These are phyloP conservation scores for Metalampra italica DNA, from an alignment of 2,888 invertebrate genomes.

Conservation along the genomic window DNA sequence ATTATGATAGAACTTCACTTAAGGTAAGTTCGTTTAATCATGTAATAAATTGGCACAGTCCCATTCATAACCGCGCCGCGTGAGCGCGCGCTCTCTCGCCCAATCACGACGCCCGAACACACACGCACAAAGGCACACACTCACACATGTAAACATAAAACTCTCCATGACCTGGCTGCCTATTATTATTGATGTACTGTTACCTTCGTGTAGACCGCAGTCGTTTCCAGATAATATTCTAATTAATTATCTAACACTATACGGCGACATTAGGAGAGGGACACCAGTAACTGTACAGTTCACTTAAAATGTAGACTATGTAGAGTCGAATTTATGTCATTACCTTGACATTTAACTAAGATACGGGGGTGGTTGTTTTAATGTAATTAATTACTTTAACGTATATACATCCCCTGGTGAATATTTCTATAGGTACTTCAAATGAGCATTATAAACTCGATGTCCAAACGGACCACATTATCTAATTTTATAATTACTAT, in stretches of 20 bases:
- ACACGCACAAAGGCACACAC: constrained; percentile 24
- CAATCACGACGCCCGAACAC: constrained; percentile 18
- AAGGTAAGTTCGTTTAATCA: too few relatives aligned
- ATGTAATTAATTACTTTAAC: constrained; percentile 31
- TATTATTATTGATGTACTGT: constrained; percentile 55
- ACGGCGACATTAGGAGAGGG: constrained; percentile 73
- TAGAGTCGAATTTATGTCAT: constrained; percentile 47
- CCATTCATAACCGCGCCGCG: constrained; percentile 52
- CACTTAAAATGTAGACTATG: constrained; percentile 54
- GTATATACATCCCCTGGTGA: constrained; percentile 64
- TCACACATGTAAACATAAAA: constrained; percentile 39
- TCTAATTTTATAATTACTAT: constrained; percentile 60
- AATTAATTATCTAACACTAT: constrained; percentile 60
- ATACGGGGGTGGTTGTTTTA: constrained; percentile 49
- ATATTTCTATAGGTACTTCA: constrained; percentile 49
- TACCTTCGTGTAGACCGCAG: constrained; percentile 56
- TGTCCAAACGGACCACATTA: constrained; percentile 56
- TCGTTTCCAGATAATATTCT: constrained; percentile 52
- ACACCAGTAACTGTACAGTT: constrained; percentile 75
- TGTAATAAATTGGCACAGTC: constrained; percentile 77
- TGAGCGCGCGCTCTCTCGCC: constrained; percentile 11
- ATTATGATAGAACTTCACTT: too few relatives aligned
- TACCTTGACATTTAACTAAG: constrained; percentile 61
- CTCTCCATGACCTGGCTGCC: constrained; percentile 40
- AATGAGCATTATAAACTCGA: constrained; percentile 70